Conservation (phyloP, 2,113 vertebrate genomes). For the Plecturocebus donacophilus region DNA sequence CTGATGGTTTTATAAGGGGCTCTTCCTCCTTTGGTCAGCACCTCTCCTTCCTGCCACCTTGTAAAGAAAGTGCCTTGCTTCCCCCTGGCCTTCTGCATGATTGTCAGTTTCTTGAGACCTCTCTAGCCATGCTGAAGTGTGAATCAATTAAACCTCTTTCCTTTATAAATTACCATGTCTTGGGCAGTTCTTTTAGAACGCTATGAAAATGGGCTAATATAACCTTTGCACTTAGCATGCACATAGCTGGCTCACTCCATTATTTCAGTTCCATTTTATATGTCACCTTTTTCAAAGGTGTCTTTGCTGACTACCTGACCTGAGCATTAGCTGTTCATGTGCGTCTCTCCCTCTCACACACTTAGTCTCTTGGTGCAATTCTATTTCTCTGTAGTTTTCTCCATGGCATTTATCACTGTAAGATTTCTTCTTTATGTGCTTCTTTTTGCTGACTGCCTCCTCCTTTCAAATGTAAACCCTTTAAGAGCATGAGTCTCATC, state of each 20-base stretch:
- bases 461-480: not conserved
- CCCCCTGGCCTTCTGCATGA: no score
- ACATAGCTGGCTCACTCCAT: not conserved
- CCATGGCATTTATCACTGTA: not conserved
- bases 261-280: not conserved
- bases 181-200: no score
- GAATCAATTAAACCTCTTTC: no score
- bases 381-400: not conserved
- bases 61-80: no score
- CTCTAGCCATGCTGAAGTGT: no score
- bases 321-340: not conserved
- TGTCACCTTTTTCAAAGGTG: not conserved
- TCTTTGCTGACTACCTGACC: not conserved
- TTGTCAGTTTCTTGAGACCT: no score
- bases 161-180: no score
- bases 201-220: no score
- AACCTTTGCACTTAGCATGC: not conserved
- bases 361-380: fast-evolving
- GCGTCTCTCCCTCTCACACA: no score
- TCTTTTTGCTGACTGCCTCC: not conserved
- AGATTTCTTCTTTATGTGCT: not conserved
- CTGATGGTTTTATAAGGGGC: no score
- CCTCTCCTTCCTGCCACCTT: no score
- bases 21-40: no score
- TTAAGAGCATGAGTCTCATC: not conserved